A percentile compares a stretch with the other conserved stretches of the same genome.
Evolutionary conservation across 2,888 invertebrate species (phyloP).

Genomic region (Drosophila nigricruria): DNA sequence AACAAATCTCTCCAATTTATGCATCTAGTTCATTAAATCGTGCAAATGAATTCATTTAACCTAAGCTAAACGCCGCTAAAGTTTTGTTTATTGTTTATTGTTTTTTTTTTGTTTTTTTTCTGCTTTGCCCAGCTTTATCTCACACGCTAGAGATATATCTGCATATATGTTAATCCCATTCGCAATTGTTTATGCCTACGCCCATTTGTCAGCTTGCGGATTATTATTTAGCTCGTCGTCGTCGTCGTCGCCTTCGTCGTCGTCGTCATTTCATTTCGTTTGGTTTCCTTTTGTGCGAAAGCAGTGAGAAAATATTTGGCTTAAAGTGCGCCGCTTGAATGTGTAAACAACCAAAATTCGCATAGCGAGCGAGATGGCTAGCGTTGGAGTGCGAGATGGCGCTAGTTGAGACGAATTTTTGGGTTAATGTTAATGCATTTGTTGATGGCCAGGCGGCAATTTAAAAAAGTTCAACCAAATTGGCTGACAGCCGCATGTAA

Average conservation of each 20-base stretch:
- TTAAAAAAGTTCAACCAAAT: slow-evolving; percentile 74
- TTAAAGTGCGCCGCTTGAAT: slow-evolving; percentile 63
- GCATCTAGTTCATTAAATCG: slow-evolving; percentile 2
- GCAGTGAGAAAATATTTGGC: slow-evolving; percentile 67
- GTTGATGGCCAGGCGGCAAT: slow-evolving; percentile 68
- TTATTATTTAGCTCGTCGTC: slow-evolving; percentile 29
- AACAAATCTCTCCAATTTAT: background rate
- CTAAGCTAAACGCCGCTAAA: background rate
- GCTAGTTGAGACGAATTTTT: slow-evolving; percentile 62
- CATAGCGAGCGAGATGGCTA: slow-evolving; percentile 3
- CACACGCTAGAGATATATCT: slow-evolving; percentile 18
- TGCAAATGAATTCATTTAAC: slow-evolving; percentile 8
- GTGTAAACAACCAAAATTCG: slow-evolving; percentile 59
- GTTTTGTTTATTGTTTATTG: background rate
- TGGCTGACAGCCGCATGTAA: slow-evolving; percentile 72
- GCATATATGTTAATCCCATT: slow-evolving; percentile 35
- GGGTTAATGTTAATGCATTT: slow-evolving; percentile 78
- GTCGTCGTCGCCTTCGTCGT: slow-evolving; percentile 6
- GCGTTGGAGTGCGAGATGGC: background rate
- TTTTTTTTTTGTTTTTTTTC: background rate
- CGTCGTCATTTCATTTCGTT: slow-evolving; percentile 38
- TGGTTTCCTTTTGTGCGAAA: slow-evolving; percentile 51
- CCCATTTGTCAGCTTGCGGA: slow-evolving; percentile 50
- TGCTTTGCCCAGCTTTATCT: slow-evolving; percentile 13
- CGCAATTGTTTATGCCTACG: slow-evolving; percentile 22